Conservation (phyloP, 2,797 vertebrate genomes). For the Orestias chungarensis region DNA sequence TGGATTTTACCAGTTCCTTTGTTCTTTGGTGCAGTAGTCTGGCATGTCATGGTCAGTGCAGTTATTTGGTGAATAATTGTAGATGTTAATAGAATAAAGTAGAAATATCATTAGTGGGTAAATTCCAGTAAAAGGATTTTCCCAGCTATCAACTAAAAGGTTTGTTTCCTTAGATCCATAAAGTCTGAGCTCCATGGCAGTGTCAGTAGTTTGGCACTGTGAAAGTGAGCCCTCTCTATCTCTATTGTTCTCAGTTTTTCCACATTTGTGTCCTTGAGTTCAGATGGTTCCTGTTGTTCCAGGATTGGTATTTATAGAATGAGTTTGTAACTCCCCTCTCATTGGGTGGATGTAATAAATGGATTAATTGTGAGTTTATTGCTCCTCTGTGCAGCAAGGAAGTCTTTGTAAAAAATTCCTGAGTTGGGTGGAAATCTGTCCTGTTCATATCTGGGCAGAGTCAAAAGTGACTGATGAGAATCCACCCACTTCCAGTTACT, state of each 20-base stretch:
- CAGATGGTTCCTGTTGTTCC: conserved; percentile 58
- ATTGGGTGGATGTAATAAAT: conserved; percentile 46
- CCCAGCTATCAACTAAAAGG: too few relatives aligned
- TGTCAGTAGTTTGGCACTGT: not conserved
- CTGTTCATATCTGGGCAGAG: conserved; percentile 30
- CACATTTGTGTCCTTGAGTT: conserved; percentile 46
- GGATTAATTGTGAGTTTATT: conserved; percentile 37
- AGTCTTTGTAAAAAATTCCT: conserved; percentile 47
- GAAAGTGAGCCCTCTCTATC: conserved; percentile 17
- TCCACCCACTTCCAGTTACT: conserved; percentile 31
- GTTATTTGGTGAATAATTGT: too few relatives aligned
- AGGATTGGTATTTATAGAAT: conserved; percentile 36
- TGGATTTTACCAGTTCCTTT: too few relatives aligned
- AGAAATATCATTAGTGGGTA: too few relatives aligned
- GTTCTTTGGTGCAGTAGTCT: too few relatives aligned
- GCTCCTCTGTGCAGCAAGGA: conserved; percentile 43
- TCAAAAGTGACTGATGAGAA: conserved; percentile 25
- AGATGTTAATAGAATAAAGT: too few relatives aligned
- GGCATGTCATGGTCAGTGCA: too few relatives aligned
- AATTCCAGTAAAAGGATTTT: too few relatives aligned
- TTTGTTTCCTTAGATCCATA: too few relatives aligned
- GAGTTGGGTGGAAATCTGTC: conserved; percentile 42
- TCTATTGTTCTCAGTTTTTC: conserved; percentile 41
- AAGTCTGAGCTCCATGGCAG: too few relatives aligned
- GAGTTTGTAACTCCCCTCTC: conserved; percentile 56